Percentiles rank a stretch among this genome's conserved stretches.
phyloP scores from a whole-genome alignment of 2,888 invertebrate genomes.

The Zele albiditarsus region DNA sequence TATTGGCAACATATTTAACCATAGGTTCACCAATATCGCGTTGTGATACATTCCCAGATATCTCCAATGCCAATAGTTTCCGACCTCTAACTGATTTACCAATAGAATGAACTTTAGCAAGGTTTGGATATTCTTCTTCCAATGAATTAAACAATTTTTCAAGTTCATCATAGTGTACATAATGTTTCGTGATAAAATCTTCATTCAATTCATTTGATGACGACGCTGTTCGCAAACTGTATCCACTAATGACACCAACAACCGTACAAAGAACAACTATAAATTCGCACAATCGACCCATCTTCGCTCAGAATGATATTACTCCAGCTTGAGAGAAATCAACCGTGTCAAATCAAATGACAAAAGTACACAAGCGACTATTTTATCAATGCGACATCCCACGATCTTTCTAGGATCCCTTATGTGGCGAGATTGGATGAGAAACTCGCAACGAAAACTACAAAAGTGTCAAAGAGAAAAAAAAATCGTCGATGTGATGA shows the following conservation, averaged over 20 bases:
- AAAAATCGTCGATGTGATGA: conserved; percentile 1
- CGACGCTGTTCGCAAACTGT: conserved; percentile 37
- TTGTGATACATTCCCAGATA: conserved; percentile 80
- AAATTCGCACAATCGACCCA: conserved; percentile 41
- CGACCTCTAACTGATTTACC: conserved; percentile 90
- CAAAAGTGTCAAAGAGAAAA: not conserved
- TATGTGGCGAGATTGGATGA: not conserved
- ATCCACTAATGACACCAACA: conserved; percentile 36
- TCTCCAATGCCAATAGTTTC: conserved; percentile 87
- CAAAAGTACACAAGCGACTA: not conserved
- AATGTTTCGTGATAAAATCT: conserved; percentile 70
- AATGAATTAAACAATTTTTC: conserved; percentile 79
- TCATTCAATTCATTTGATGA: conserved; percentile 47
- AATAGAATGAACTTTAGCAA: conserved; percentile 82
- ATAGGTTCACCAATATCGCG: conserved; percentile 84
- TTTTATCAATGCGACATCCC: not conserved
- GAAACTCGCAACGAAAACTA: not conserved
- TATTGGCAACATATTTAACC: conserved; percentile 95
- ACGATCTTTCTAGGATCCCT: not conserved
- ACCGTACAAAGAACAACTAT: conserved; percentile 41
- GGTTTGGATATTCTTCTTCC: conserved; percentile 79
- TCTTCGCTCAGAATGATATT: conserved; percentile 18
- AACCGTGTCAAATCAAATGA: not conserved
- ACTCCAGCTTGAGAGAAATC: not conserved
- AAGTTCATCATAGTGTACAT: conserved; percentile 83